Evolutionary conservation across 2,797 vertebrate genomes (phyloP), one percentile per base, ranked within the genome.

Genomic region (Vultur gryphus): DNA sequence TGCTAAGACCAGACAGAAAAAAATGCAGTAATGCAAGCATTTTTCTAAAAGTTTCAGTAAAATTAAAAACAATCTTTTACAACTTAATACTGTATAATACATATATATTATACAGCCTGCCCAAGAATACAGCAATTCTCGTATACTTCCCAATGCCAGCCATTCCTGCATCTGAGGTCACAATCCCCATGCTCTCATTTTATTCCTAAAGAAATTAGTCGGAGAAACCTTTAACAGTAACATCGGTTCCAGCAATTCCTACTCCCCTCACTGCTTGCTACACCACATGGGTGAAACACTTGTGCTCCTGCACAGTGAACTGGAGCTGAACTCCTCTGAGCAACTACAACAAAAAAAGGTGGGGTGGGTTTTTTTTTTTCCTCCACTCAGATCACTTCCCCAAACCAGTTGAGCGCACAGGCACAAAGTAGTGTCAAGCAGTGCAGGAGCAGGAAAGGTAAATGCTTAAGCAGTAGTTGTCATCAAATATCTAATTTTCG

Each of bases 301-400:
- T 31, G 5, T 44, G 21, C 31, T 70, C 21, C 59, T 64, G 61
- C 41, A 64, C 16, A 54, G 49, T 46, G 76, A 91, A 54, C 59
- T 48, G 69, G 37, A 84, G 52, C n/a, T 71, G 69, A 95, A 86
- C 58, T 79, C 25, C 24, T 48, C 43, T 28, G n/a, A 83, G 35
- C n/a, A 90, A 49, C 25, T 64, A 59, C 52, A 64, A 72, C 26
- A 76, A 87, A 35, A 84, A 55, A 13, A 39, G 37, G 16, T 10
- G 35, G n/a, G 18, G 10, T 0, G 0, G 18, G 19, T 4, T 24
- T 28, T 21, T 12, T 37, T 46, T 41, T 7, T 8, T 8, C 12
- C 13, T 70, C 35, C 31, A 16, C 48, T 70, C 44, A 23, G 65
- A 49, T 54, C 76, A 81, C 61, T 88, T 91, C 69, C 64, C 43